Evolutionary conservation across 2,888 invertebrate genomes (phyloP).

Genomic region (Cantharis nigra): DNA sequence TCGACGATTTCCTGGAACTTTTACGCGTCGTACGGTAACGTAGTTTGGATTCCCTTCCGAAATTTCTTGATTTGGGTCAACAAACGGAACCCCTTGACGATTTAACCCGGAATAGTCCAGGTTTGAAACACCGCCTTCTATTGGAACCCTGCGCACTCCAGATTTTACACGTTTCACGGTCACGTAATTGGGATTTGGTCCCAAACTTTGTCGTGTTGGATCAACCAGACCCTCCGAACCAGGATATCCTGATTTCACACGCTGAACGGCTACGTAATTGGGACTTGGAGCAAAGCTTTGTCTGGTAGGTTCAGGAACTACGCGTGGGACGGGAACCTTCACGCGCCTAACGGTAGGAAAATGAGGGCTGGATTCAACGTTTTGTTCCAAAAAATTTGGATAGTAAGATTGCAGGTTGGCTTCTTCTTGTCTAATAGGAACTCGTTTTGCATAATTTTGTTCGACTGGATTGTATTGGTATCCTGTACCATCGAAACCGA

Average conservation of each 20-base stretch:
- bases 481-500: background rate
- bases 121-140: background rate
- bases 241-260: background rate
- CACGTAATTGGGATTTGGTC: background rate
- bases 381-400: background rate
- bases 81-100: background rate
- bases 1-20: background rate
- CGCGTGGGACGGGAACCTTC: background rate
- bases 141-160: background rate
- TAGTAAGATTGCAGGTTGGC: background rate
- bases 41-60: background rate
- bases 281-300: background rate
- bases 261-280: background rate
- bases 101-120: background rate
- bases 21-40: background rate
- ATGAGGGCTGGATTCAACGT: background rate
- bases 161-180: background rate
- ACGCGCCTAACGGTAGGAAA: background rate
- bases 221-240: background rate
- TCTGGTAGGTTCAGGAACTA: background rate
- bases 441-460: background rate
- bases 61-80: background rate
- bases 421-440: background rate
- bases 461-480: background rate
- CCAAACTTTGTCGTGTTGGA: background rate